Evolutionary conservation across 2,797 vertebrate species (phyloP).

Genomic region (Sebastes minor): DNA sequence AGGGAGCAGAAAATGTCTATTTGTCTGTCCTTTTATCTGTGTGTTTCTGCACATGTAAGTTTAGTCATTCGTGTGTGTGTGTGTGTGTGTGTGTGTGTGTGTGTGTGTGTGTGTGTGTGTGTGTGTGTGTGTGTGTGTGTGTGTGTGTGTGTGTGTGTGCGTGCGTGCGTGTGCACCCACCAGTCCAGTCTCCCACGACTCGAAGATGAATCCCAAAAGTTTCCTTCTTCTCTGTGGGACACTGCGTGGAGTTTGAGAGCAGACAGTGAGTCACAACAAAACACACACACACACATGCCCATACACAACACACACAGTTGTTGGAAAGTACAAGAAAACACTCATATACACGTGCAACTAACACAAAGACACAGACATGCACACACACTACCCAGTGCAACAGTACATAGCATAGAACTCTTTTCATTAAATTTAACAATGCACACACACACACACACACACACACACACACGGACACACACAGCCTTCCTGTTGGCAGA

Average conservation of each 20-base stretch:
- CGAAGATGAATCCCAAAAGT: constrained; percentile 96
- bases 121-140: too few relatives aligned
- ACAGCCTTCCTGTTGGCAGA: constrained; percentile 72
- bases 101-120: constrained; percentile 15
- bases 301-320: constrained; percentile 1
- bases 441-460: constrained; percentile 20
- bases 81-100: neutral
- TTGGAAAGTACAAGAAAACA: neutral
- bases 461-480: constrained; percentile 16
- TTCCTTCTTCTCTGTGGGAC: constrained; percentile 91
- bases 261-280: constrained; percentile 56
- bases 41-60: neutral
- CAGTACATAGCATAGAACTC: constrained; percentile 14
- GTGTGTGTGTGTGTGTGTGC: constrained; percentile 15
- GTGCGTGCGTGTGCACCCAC: constrained; percentile 75
- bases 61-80: constrained; percentile 19
- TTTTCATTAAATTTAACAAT: constrained; percentile 51
- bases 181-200: constrained; percentile 97
- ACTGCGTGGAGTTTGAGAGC: constrained; percentile 86
- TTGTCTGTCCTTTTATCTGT: neutral
- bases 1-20: constrained; percentile 4
- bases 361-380: neutral
- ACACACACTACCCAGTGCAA: constrained; percentile 18
- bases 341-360: neutral
- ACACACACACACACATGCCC: constrained; percentile 3